Conservation (phyloP, 2,797 vertebrate genomes). For the Chromis chromis region DNA sequence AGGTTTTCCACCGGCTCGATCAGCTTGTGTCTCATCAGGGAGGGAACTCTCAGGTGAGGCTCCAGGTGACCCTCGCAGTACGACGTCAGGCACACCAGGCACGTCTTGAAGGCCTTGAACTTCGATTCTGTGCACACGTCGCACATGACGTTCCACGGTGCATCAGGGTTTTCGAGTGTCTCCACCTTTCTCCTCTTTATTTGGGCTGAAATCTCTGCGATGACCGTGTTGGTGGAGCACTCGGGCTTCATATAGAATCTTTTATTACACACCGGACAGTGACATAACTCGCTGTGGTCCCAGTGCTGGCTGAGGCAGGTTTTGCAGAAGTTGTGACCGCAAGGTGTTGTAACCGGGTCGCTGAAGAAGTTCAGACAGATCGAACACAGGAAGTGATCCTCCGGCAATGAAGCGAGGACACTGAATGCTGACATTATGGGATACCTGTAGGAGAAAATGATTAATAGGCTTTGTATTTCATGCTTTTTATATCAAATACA, state of each 20-base stretch:
- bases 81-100: slow-evolving; percentile 64
- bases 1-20: slow-evolving; percentile 46
- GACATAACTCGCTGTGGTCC: slow-evolving; percentile 49
- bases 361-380: slow-evolving; percentile 66
- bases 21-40: slow-evolving; percentile 66
- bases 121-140: slow-evolving; percentile 50
- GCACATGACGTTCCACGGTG: slow-evolving; percentile 32
- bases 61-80: slow-evolving; percentile 68
- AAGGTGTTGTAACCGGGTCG: slow-evolving; percentile 65
- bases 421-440: slow-evolving; percentile 46
- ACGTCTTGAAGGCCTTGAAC: slow-evolving; percentile 57
- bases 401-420: slow-evolving; percentile 23
- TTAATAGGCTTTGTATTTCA: background rate
- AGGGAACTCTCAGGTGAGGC: slow-evolving; percentile 57
- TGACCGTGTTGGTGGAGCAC: slow-evolving; percentile 49
- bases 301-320: slow-evolving; percentile 63
- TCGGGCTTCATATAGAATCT: slow-evolving; percentile 59
- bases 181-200: slow-evolving; percentile 60
- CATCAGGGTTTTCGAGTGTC: fast-evolving
- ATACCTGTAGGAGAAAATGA: slow-evolving; percentile 23
- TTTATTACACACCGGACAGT: slow-evolving; percentile 67
- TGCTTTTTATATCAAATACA: background rate
- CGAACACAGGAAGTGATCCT: slow-evolving; percentile 50
- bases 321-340: slow-evolving; percentile 75
- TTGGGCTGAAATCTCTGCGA: slow-evolving; percentile 61